A percentile compares a stretch with the other conserved stretches of the same genome.
Evolutionary conservation across 1,140 invertebrate genomes (phyloP).

Genomic region (Ptiloglossa arizonensis): DNA sequence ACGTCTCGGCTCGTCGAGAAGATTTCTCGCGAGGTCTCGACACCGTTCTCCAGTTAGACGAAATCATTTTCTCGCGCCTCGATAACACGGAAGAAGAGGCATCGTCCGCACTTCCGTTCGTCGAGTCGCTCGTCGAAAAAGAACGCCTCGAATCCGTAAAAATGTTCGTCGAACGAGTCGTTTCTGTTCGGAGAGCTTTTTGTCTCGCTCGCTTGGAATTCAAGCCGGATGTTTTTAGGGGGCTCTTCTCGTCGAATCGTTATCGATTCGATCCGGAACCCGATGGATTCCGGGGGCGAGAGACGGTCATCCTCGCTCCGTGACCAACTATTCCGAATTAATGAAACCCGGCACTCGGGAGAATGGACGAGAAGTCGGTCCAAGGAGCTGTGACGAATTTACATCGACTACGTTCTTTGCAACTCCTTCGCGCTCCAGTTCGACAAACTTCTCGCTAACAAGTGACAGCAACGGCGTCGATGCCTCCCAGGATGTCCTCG

Average conservation of each 20-base stretch:
- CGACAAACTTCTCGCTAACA: not conserved
- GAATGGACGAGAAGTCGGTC: not conserved
- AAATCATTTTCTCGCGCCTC: no score
- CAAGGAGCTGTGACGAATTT: constrained; percentile 37
- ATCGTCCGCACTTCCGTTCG: not conserved
- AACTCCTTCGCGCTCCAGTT: not conserved
- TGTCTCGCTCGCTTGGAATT: not conserved
- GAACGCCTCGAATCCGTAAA: not conserved
- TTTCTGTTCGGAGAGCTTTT: not conserved
- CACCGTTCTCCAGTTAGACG: no score
- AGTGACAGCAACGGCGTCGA: not conserved
- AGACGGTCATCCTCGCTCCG: not conserved
- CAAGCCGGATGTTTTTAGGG: not conserved
- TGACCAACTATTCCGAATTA: constrained; percentile 4
- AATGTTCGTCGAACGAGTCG: not conserved
- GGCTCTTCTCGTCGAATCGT: not conserved
- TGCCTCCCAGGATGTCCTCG: not conserved
- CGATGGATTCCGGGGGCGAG: not conserved
- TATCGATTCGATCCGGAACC: not conserved
- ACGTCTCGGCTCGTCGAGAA: no score
- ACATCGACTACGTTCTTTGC: constrained; percentile 20
- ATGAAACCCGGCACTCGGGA: not conserved
- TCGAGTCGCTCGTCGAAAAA: not conserved
- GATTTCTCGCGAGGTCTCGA: no score
- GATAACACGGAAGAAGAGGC: not conserved